Percentiles rank a stretch among this genome's conserved stretches.
Evolutionary conservation across 2,888 invertebrate genomes (phyloP).

Genomic region (Caenorhabditis sp.): DNA sequence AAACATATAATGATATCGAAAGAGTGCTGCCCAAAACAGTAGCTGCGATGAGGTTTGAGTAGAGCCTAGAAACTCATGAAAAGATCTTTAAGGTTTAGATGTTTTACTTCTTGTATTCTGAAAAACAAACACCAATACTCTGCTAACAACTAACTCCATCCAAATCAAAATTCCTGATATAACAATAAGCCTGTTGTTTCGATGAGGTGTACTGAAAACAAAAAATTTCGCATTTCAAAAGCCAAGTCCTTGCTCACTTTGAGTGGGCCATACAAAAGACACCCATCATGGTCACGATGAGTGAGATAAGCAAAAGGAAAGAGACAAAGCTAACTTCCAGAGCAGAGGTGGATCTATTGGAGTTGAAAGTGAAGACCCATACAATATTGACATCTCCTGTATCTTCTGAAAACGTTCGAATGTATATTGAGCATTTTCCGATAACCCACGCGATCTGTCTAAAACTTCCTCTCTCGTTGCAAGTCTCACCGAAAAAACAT

Average conservation of each 20-base stretch:
- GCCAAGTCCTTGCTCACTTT: constrained; percentile 11
- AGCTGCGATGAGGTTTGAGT: not conserved
- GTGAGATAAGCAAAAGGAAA: constrained; percentile 17
- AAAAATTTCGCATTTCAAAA: not conserved
- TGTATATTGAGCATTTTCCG: not conserved
- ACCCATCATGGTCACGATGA: constrained; percentile 24
- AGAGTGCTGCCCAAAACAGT: constrained; percentile 52
- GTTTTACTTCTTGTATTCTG: constrained; percentile 11
- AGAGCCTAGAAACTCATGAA: no score
- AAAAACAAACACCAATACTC: constrained; percentile 36
- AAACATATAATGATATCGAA: constrained; percentile 60
- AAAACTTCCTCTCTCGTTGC: constrained; percentile 46
- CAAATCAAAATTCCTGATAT: constrained; percentile 25
- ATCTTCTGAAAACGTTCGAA: constrained; percentile 24
- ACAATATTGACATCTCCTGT: constrained; percentile 40
- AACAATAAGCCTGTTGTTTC: constrained; percentile 35
- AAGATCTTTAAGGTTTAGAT: not conserved
- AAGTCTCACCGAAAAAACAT: constrained; percentile 36
- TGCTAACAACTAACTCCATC: constrained; percentile 49
- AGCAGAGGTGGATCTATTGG: constrained; percentile 9
- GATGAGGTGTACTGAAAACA: constrained; percentile 37
- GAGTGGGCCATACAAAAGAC: constrained; percentile 20
- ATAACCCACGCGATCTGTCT: constrained; percentile 11
- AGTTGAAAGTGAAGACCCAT: constrained; percentile 57
- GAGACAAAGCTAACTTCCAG: constrained; percentile 24